A percentile compares a stretch with the other conserved stretches of the same genome.
Conservation (phyloP, 2,888 invertebrate species). For the Cheilosia soror region DNA sequence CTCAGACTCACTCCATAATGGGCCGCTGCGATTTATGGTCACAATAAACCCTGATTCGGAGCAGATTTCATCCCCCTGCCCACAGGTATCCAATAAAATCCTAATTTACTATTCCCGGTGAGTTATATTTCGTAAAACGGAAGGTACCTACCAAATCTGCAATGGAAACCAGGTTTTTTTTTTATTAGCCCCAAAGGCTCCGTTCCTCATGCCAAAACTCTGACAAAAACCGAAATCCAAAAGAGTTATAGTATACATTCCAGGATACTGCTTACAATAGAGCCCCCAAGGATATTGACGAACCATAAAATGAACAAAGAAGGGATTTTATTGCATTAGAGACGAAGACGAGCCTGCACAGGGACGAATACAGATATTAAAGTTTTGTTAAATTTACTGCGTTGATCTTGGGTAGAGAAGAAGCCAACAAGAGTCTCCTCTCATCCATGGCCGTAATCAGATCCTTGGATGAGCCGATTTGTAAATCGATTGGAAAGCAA, state of each 20-base stretch:
- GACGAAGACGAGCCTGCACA: background rate
- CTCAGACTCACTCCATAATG: background rate
- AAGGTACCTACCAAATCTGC: background rate
- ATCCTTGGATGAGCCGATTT: conserved; percentile 32
- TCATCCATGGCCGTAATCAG: conserved; percentile 27
- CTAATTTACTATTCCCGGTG: conserved; percentile 34
- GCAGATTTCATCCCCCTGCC: background rate
- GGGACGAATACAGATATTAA: conserved; percentile 9
- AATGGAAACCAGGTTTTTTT: background rate
- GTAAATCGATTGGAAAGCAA: conserved; percentile 28
- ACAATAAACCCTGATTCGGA: conserved; percentile 23
- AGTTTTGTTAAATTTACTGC: conserved; percentile 33
- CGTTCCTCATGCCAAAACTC: background rate
- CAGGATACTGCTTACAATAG: conserved; percentile 13
- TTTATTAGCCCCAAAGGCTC: conserved; percentile 28
- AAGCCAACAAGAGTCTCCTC: background rate
- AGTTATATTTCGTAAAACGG: conserved; percentile 13
- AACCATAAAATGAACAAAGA: conserved; percentile 19
- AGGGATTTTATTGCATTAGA: conserved; percentile 6
- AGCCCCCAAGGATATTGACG: conserved; percentile 21
- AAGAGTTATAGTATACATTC: conserved; percentile 28
- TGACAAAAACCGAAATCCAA: conserved; percentile 4
- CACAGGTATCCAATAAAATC: conserved; percentile 34
- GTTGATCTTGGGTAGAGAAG: conserved; percentile 11
- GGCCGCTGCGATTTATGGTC: conserved; percentile 33